These are phyloP conservation scores for Hyles vespertilio DNA, from an alignment of 1,140 invertebrate species.

Conservation along the genomic window DNA sequence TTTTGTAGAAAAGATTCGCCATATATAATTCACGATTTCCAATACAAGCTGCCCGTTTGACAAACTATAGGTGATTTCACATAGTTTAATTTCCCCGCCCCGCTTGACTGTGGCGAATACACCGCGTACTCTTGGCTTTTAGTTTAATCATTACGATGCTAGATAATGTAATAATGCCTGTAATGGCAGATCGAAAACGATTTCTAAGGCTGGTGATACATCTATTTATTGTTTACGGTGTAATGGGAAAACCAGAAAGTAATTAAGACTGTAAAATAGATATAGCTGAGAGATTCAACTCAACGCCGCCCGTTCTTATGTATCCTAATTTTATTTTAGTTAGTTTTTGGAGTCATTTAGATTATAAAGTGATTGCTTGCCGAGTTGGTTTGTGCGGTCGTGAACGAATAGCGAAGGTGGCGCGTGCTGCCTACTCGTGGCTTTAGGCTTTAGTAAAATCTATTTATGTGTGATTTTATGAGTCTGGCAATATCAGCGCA, in stretches of 20 bases:
- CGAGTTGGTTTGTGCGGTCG: no score
- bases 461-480: no score
- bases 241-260: constrained; percentile 47
- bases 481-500: no score
- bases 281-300: constrained; percentile 56
- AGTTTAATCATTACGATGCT: constrained; percentile 26
- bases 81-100: no score
- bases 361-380: no score
- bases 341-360: background rate
- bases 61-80: no score
- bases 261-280: constrained; percentile 56
- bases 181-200: constrained; percentile 42
- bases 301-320: constrained; percentile 29
- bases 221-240: constrained; percentile 47
- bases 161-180: constrained; percentile 34
- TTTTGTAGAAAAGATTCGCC: no score
- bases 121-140: constrained; percentile 23
- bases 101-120: background rate
- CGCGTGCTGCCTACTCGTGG: no score
- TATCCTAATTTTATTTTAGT: constrained; percentile 9
- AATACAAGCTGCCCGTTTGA: no score
- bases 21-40: no score
- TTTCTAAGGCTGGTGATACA: constrained; percentile 67
- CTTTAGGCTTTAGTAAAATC: no score
- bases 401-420: no score